Percentiles rank a stretch among this genome's conserved stretches.
These are phyloP conservation scores for Halisarca cf. caerulea DNA, from an alignment of 37 sponge, comb jelly and placozoan genomes.

Conservation along the genomic window DNA sequence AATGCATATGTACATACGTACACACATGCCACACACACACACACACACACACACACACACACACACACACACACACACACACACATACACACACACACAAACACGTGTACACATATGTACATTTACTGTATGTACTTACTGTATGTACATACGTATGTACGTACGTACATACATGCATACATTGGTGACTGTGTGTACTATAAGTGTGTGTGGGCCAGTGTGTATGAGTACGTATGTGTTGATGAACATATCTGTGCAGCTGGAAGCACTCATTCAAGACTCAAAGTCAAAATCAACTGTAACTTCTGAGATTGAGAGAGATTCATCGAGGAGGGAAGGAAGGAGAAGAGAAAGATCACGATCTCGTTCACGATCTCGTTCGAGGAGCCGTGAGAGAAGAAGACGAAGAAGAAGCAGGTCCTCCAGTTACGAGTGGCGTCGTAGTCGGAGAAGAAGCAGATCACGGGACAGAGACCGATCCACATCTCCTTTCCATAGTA, in stretches of 20 bases:
- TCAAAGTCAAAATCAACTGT: neutral
- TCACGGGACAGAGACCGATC: slow-evolving; percentile 40
- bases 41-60: neutral
- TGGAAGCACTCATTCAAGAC: slow-evolving; percentile 37
- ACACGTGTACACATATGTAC: neutral
- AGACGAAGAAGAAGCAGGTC: neutral
- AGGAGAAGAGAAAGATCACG: slow-evolving; percentile 16
- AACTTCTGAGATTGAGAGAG: neutral
- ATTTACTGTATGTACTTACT: no score
- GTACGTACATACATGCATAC: no score
- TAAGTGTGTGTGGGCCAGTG: no score
- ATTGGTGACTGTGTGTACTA: no score
- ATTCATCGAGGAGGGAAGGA: neutral
- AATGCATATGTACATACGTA: neutral
- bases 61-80: no score
- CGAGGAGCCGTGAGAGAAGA: slow-evolving; percentile 30
- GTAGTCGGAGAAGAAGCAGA: slow-evolving; percentile 18
- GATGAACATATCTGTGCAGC: slow-evolving; percentile 14
- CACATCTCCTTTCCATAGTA: slow-evolving; percentile 11
- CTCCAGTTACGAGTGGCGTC: neutral
- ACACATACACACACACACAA: neutral
- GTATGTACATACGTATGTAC: no score
- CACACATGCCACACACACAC: no score
- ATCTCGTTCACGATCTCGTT: slow-evolving; percentile 50
- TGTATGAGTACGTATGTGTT: neutral